phyloP scores from a whole-genome alignment of 2,888 invertebrate species.

The Acanthococcus lagerstroemiae region DNA sequence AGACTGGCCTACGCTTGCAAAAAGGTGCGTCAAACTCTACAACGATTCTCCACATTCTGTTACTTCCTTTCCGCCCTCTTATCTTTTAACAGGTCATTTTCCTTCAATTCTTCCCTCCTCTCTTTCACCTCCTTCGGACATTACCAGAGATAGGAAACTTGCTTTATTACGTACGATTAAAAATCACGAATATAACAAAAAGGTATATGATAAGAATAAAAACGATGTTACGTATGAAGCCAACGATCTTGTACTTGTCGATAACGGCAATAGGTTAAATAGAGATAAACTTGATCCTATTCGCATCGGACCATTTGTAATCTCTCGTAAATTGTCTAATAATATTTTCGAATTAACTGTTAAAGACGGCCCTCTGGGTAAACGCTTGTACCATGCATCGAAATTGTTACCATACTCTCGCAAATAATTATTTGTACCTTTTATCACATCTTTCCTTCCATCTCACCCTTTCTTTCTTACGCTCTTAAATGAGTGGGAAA shows the following conservation, averaged over 20 bases:
- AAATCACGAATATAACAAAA: not conserved
- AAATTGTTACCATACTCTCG: not conserved
- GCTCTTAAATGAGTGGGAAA: too few species aligned
- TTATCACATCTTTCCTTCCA: not conserved
- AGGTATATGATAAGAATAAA: not conserved
- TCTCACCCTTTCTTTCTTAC: not conserved
- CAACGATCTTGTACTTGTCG: not conserved
- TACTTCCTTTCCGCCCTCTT: not conserved
- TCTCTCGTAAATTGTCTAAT: not conserved
- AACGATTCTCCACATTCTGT: not conserved
- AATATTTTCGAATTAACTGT: not conserved
- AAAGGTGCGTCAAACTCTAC: not conserved
- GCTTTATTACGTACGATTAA: not conserved
- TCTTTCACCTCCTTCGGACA: not conserved
- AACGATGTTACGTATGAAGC: not conserved
- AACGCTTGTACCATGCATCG: not conserved
- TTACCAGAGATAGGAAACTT: not conserved
- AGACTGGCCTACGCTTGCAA: not conserved
- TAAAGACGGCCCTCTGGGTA: not conserved
- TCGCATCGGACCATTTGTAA: not conserved
- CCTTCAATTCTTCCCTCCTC: not conserved
- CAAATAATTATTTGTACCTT: not conserved
- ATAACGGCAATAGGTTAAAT: not conserved
- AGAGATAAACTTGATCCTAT: not conserved
- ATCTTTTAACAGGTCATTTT: not conserved